Percentiles rank a stretch among this genome's conserved stretches.
Conservation (phyloP, 2,888 invertebrate genomes). For the Drosophila incognita region DNA sequence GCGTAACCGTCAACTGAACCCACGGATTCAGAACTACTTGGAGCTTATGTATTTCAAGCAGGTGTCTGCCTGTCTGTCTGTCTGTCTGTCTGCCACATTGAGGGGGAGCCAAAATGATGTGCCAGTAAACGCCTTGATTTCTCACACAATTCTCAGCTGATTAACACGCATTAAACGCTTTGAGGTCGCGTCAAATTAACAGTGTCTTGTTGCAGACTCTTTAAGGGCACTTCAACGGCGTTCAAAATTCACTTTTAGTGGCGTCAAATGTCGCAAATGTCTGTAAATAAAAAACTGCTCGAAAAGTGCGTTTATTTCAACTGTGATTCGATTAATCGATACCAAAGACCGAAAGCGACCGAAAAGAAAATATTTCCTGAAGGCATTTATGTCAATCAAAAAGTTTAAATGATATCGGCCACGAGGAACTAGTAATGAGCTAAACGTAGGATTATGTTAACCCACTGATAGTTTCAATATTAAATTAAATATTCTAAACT, state of each 20-base stretch:
- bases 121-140: constrained; percentile 57
- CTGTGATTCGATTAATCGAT: constrained; percentile 65
- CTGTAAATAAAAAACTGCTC: constrained; percentile 29
- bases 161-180: constrained; percentile 54
- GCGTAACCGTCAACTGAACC: constrained; percentile 62
- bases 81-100: constrained; percentile 16
- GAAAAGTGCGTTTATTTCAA: constrained; percentile 25
- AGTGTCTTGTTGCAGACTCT: constrained; percentile 34
- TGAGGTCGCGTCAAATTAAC: constrained; percentile 57
- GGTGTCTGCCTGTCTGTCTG: constrained; percentile 20
- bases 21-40: constrained; percentile 45
- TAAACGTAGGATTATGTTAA: constrained; percentile 5
- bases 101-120: neutral
- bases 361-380: constrained; percentile 40
- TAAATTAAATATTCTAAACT: fast-evolving
- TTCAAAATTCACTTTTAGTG: constrained; percentile 20
- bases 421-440: constrained; percentile 28
- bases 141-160: constrained; percentile 67
- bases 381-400: constrained; percentile 23
- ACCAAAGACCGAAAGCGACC: constrained; percentile 30
- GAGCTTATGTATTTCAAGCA: constrained; percentile 27
- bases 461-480: neutral
- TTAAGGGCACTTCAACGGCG: constrained; percentile 21
- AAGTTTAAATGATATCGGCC: constrained; percentile 8
- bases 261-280: constrained; percentile 59